Evolutionary conservation across 2,888 invertebrate genomes (phyloP).

Genomic region (Clivina fossor): DNA sequence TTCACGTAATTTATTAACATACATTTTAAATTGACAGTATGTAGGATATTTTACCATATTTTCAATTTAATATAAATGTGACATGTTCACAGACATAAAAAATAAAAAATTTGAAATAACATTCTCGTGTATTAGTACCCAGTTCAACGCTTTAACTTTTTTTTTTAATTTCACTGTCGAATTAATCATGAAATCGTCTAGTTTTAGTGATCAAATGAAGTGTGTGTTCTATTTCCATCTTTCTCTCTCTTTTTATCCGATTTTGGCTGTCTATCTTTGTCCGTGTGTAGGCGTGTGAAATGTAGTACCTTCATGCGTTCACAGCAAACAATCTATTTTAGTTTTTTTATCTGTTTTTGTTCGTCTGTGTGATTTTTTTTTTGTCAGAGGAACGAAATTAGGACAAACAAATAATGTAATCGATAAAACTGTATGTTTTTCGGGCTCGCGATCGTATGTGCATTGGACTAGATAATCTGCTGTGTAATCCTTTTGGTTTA

Average conservation of each 20-base stretch:
- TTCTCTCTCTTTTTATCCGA: no score
- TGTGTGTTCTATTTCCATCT: slow-evolving; percentile 12
- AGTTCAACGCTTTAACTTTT: slow-evolving; percentile 19
- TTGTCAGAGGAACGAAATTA: slow-evolving; percentile 16
- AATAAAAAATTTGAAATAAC: no score
- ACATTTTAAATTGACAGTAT: slow-evolving; percentile 2
- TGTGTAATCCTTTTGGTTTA: no score
- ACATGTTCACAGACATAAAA: no score
- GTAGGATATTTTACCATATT: no score
- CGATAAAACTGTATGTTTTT: slow-evolving; percentile 16
- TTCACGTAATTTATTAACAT: slow-evolving; percentile 13
- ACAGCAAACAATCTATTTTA: no score
- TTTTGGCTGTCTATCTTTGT: no score
- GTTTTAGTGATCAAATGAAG: slow-evolving; percentile 20
- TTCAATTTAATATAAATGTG: no score
- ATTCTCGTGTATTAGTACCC: slow-evolving; percentile 11
- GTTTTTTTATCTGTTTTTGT: slow-evolving; percentile 14
- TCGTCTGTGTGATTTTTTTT: no score
- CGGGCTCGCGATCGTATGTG: slow-evolving; percentile 2
- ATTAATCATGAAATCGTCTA: slow-evolving; percentile 23
- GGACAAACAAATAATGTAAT: slow-evolving; percentile 21
- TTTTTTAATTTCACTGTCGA: slow-evolving; percentile 7
- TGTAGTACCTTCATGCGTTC: no score
- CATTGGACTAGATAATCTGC: slow-evolving; percentile 18
- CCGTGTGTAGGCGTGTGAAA: no score